Evolutionary conservation across 2,888 invertebrate genomes (phyloP).

Genomic region (Amphiduros pacificus): DNA sequence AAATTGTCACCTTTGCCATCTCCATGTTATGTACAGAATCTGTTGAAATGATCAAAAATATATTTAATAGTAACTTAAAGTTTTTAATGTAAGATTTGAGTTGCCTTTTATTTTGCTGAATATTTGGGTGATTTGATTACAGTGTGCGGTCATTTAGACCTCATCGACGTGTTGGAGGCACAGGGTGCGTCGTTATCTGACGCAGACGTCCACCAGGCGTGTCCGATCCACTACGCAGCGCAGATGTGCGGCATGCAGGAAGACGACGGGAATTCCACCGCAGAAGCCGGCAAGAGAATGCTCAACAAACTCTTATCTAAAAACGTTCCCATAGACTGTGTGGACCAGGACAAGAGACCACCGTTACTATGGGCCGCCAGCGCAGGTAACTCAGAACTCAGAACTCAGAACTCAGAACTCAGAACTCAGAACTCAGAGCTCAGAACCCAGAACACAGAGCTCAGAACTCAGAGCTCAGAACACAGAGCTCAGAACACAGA

Average conservation of each 20-base stretch:
- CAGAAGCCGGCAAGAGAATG: constrained; percentile 72
- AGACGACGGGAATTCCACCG: constrained; percentile 41
- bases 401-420: no score
- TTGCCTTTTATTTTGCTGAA: no score
- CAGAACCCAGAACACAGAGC: no score
- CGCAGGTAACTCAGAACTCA: constrained; percentile 73
- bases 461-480: no score
- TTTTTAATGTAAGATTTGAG: no score
- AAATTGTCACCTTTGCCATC: no score
- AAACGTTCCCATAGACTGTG: constrained; percentile 79
- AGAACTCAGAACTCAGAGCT: no score
- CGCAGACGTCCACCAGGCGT: constrained; percentile 91
- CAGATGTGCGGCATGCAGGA: constrained; percentile 77
- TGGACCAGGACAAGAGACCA: constrained; percentile 89
- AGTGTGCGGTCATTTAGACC: constrained; percentile 91
- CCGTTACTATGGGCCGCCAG: constrained; percentile 97
- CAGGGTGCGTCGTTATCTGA: constrained; percentile 83
- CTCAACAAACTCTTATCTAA: constrained; percentile 74
- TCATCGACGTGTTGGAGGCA: constrained; percentile 80
- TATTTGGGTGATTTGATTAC: constrained; percentile 7
- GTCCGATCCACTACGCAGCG: constrained; percentile 94
- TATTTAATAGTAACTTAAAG: no score
- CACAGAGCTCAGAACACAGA: no score
- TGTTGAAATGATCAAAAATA: no score
- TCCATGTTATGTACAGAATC: no score